These are phyloP conservation scores for Drosophila acutilabella DNA, from an alignment of 2,888 invertebrate species.

Conservation along the genomic window DNA sequence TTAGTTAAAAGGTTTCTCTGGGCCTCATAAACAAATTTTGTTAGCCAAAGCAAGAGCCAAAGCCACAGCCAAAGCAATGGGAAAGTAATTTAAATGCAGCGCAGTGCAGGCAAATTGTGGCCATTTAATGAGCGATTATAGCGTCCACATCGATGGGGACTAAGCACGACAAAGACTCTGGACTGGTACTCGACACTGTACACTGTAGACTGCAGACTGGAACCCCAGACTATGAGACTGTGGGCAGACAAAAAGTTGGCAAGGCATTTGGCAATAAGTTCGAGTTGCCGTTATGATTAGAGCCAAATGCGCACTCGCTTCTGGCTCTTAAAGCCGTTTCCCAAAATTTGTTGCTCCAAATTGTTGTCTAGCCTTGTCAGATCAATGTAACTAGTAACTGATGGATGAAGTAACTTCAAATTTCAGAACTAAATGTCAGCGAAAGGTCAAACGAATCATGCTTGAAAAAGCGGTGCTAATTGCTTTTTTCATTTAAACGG, in stretches of 20 bases:
- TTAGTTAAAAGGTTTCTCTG: slow-evolving; percentile 75
- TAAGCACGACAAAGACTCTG: slow-evolving; percentile 62
- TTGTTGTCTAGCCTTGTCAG: slow-evolving; percentile 14
- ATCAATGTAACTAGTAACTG: neutral
- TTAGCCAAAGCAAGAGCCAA: slow-evolving; percentile 22
- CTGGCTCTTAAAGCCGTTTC: slow-evolving; percentile 33
- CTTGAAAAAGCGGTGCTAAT: neutral
- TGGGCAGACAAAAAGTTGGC: slow-evolving; percentile 20
- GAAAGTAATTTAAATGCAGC: slow-evolving; percentile 79
- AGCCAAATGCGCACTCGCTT: slow-evolving; percentile 49
- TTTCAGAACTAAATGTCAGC: slow-evolving; percentile 8
- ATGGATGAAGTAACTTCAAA: neutral
- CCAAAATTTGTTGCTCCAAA: slow-evolving; percentile 47
- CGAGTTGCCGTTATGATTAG: slow-evolving; percentile 66
- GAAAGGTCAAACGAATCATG: neutral
- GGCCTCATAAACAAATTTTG: slow-evolving; percentile 76
- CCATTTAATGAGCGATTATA: slow-evolving; percentile 79
- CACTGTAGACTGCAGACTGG: slow-evolving; percentile 9
- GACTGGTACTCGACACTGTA: neutral
- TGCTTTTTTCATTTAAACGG: neutral
- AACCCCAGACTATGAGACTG: neutral
- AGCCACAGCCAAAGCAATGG: slow-evolving; percentile 56
- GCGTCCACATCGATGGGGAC: slow-evolving; percentile 62
- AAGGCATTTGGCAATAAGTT: slow-evolving; percentile 55
- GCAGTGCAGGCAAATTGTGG: slow-evolving; percentile 72